Conservation (phyloP, 1,140 invertebrate genomes). For the Drosophila pallidifrons region DNA sequence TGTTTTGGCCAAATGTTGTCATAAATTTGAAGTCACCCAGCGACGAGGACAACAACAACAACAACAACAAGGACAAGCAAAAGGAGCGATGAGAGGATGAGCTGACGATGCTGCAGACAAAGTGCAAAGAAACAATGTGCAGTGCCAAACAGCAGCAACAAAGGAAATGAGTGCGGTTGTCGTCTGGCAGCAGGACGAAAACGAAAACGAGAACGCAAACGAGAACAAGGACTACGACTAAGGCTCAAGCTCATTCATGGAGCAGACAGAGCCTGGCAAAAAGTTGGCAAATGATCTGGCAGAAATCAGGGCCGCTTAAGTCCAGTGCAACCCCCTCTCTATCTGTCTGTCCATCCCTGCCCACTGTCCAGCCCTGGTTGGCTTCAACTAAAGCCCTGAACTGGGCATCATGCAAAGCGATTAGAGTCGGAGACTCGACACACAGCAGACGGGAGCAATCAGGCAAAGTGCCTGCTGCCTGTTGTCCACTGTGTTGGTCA, state of each 20-base stretch:
- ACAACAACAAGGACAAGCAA: slow-evolving; percentile 21
- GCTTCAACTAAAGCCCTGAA: neutral
- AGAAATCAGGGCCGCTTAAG: slow-evolving; percentile 75
- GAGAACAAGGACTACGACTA: neutral
- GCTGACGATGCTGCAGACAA: slow-evolving; percentile 29
- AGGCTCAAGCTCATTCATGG: neutral
- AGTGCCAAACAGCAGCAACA: slow-evolving; percentile 62
- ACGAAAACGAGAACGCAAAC: neutral
- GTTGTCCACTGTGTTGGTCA: slow-evolving; percentile 50
- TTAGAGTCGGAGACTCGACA: slow-evolving; percentile 65
- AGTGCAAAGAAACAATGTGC: slow-evolving; percentile 74
- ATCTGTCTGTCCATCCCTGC: neutral
- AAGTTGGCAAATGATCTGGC: slow-evolving; percentile 82
- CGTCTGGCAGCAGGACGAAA: slow-evolving; percentile 15
- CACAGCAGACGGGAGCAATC: slow-evolving; percentile 73
- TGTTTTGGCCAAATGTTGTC: slow-evolving; percentile 81
- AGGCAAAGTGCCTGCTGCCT: slow-evolving; percentile 75
- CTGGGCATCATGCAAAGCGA: slow-evolving; percentile 52
- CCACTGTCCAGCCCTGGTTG: neutral
- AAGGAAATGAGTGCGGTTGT: slow-evolving; percentile 67
- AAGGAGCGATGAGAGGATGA: neutral
- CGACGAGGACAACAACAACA: slow-evolving; percentile 38
- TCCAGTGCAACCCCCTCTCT: slow-evolving; percentile 30
- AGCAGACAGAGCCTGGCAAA: slow-evolving; percentile 8
- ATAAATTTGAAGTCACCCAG: slow-evolving; percentile 66